phyloP scores from a whole-genome alignment of 2,888 invertebrate genomes.

The Scaeva pyrastri region DNA sequence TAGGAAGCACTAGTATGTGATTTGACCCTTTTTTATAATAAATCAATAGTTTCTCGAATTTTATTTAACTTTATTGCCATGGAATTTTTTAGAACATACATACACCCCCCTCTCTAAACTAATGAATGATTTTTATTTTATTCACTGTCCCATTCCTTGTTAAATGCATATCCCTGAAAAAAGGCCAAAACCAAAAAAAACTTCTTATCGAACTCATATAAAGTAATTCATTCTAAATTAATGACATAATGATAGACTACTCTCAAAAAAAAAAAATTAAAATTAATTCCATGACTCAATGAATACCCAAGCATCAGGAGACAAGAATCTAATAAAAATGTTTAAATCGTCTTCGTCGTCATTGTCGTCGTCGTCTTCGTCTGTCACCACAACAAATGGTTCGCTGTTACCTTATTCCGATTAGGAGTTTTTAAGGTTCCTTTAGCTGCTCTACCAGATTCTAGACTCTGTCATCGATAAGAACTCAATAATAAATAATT shows the following conservation, averaged over 20 bases:
- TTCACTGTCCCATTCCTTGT: no score
- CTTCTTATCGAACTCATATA: conserved; percentile 18
- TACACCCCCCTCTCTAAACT: no score
- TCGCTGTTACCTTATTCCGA: conserved; percentile 2
- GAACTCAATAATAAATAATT: conserved; percentile 73
- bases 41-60: no score
- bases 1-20: no score
- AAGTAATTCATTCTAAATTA: conserved; percentile 65
- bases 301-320: conserved; percentile 51
- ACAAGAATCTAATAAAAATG: conserved; percentile 67
- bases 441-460: conserved; percentile 55
- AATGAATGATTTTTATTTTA: no score
- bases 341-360: not conserved
- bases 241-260: conserved; percentile 72
- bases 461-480: conserved; percentile 61
- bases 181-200: not conserved
- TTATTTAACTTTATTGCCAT: no score
- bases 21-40: no score
- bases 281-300: conserved; percentile 58
- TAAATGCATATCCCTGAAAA: not conserved
- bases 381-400: conserved; percentile 57
- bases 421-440: no score
- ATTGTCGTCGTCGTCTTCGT: not conserved
- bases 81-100: no score
- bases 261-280: conserved; percentile 37